Evolutionary conservation across 2,888 invertebrate genomes (phyloP).

Genomic region (Tholera decimalis): DNA sequence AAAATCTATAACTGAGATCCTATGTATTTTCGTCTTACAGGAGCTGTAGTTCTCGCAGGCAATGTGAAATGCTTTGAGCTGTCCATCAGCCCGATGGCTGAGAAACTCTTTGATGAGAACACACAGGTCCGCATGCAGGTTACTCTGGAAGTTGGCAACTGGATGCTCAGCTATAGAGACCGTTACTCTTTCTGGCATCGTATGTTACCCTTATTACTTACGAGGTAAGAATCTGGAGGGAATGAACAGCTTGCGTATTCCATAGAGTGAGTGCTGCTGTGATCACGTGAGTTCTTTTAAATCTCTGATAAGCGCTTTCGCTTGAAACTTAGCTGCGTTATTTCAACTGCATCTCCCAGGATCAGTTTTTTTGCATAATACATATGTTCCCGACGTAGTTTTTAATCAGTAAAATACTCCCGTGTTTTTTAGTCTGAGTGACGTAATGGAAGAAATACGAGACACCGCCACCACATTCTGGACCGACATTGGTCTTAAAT

Average conservation of each 20-base stretch:
- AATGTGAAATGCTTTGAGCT: slow-evolving; percentile 94
- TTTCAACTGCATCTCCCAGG: no score
- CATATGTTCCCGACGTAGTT: no score
- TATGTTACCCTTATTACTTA: slow-evolving; percentile 96
- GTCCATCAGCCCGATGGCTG: slow-evolving; percentile 95
- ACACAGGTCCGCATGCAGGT: slow-evolving; percentile 95
- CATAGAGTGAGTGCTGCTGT: no score
- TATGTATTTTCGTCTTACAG: slow-evolving; percentile 70
- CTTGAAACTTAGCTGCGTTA: no score
- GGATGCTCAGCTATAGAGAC: slow-evolving; percentile 95
- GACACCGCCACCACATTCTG: slow-evolving; percentile 92
- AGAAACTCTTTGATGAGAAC: slow-evolving; percentile 96
- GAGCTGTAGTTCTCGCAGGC: slow-evolving; percentile 93
- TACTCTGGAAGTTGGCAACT: slow-evolving; percentile 94
- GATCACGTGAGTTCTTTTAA: no score
- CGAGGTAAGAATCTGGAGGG: slow-evolving; percentile 79
- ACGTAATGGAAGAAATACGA: slow-evolving; percentile 95
- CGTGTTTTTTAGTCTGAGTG: slow-evolving; percentile 93
- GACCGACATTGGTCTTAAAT: slow-evolving; percentile 94
- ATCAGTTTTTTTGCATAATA: no score
- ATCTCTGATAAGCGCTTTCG: no score
- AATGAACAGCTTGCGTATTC: no score
- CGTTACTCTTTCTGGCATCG: slow-evolving; percentile 97
- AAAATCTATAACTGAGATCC: neutral
- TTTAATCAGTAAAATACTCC: no score